phyloP scores from a whole-genome alignment of 2,113 vertebrate species.

The Miniopterus natalensis region DNA sequence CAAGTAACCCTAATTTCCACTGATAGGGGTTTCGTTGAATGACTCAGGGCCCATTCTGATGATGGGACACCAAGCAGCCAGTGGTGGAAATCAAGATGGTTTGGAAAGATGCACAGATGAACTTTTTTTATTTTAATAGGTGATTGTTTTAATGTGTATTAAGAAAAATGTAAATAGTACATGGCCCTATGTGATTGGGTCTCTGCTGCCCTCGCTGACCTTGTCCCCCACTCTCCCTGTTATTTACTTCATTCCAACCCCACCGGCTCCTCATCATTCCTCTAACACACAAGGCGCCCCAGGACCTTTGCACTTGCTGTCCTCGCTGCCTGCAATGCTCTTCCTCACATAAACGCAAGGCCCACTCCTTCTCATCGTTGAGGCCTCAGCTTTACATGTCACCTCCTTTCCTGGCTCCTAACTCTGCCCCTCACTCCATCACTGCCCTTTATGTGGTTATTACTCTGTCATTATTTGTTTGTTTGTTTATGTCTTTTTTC shows the following conservation, averaged over 20 bases:
- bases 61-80: not conserved
- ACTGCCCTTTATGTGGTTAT: not conserved
- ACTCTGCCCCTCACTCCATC: not conserved
- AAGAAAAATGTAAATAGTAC: not conserved
- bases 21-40: not conserved
- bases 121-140: conserved; percentile 18
- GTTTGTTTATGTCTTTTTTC: not conserved
- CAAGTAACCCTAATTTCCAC: not conserved
- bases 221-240: not conserved
- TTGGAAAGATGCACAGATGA: not conserved
- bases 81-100: not conserved
- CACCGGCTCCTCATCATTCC: not conserved
- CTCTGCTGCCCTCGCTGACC: not conserved
- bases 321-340: not conserved
- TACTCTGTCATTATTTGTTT: not conserved
- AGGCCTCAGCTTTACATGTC: not conserved
- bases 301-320: not conserved
- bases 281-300: not conserved
- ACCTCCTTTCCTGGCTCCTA: not conserved
- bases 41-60: not conserved
- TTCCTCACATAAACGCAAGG: not conserved
- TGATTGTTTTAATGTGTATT: not conserved
- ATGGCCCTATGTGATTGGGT: not conserved
- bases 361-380: not conserved
- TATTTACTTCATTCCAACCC: not conserved